phyloP scores from a whole-genome alignment of 2,797 vertebrate species.

The Lacerta agilis region DNA sequence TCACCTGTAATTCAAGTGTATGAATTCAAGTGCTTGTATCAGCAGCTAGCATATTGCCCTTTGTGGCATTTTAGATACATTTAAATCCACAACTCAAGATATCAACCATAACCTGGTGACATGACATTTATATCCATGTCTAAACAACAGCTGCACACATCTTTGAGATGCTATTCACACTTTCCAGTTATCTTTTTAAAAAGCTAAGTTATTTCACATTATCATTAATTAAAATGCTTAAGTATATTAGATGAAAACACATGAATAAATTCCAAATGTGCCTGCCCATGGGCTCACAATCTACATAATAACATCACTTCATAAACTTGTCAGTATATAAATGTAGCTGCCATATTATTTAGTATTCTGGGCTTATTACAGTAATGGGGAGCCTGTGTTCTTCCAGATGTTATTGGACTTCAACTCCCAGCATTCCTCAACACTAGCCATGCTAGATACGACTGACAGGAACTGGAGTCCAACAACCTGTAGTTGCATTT shows the following conservation, averaged over 20 bases:
- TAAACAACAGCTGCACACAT: neutral
- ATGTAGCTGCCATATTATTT: neutral
- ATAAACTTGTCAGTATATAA: neutral
- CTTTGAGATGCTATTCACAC: neutral
- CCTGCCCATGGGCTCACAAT: neutral
- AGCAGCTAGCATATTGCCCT: neutral
- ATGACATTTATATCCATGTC: neutral
- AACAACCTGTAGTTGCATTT: no score
- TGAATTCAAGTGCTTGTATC: neutral
- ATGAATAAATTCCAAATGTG: neutral
- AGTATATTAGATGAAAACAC: neutral
- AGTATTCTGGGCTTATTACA: neutral
- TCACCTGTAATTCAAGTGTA: neutral
- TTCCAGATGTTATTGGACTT: no score
- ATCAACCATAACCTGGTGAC: neutral
- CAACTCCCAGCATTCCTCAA: no score
- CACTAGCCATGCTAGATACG: no score
- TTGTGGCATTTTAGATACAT: neutral
- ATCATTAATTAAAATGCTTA: neutral
- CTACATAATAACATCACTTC: neutral
- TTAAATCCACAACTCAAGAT: neutral
- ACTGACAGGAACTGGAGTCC: no score
- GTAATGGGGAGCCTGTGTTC: no score
- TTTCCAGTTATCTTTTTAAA: neutral
- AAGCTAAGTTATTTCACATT: neutral